A percentile compares a stretch with the other conserved stretches of the same genome.
Evolutionary conservation across 2,888 invertebrate genomes (phyloP).

Genomic region (Scrobipalpa atriplicella): DNA sequence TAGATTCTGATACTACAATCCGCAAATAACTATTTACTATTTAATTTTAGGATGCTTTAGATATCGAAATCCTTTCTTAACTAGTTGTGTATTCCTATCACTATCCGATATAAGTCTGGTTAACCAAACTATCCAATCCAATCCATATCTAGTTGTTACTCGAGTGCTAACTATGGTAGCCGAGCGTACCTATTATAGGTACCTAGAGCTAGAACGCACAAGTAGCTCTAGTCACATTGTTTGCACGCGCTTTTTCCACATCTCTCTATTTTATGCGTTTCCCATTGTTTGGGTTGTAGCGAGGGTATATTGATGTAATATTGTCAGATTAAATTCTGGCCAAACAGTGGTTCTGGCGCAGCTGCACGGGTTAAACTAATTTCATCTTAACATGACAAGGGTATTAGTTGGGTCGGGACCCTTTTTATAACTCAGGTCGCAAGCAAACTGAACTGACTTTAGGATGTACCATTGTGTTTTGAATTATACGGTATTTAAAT

Average conservation of each 20-base stretch:
- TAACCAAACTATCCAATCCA: no score
- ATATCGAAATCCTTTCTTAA: no score
- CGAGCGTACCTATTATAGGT: no score
- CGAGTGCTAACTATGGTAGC: no score
- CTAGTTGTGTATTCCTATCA: no score
- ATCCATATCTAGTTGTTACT: no score
- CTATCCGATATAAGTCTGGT: no score
- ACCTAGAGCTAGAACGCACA: no score
- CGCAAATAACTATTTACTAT: no score
- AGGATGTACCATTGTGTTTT: conserved; percentile 5
- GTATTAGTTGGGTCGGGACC: conserved; percentile 77
- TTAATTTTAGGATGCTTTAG: no score
- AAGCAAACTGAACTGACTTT: conserved; percentile 49
- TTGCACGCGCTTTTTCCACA: background rate
- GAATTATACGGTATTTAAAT: conserved; percentile 33
- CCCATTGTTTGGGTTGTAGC: conserved; percentile 9
- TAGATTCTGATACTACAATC: no score
- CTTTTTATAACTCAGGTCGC: conserved; percentile 76
- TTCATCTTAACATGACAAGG: conserved; percentile 80
- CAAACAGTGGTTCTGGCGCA: conserved; percentile 69
- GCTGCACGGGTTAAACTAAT: conserved; percentile 78
- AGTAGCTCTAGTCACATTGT: no score
- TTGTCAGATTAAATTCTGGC: conserved; percentile 71
- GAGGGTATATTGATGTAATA: conserved; percentile 55
- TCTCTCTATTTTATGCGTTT: background rate